Evolutionary conservation across 2,797 vertebrate species (phyloP).

Genomic region (Strix occidentalis): DNA sequence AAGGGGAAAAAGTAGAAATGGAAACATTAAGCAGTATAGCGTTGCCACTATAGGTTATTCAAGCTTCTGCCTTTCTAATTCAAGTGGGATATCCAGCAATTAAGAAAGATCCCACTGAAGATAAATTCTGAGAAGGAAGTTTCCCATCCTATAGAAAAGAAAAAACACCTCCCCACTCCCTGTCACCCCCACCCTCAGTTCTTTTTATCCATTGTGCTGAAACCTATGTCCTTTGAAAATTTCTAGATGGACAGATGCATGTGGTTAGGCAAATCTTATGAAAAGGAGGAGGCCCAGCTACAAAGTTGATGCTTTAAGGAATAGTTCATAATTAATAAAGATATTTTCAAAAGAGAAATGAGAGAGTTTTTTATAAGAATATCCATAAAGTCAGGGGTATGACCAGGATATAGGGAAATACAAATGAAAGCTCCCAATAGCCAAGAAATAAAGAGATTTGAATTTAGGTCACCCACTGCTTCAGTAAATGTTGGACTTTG

Average conservation of each 20-base stretch:
- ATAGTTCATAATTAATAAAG: not conserved
- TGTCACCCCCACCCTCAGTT: rapidly evolving
- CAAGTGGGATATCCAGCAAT: not conserved
- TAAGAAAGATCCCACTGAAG: not conserved
- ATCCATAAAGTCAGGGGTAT: not conserved
- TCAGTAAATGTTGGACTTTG: not conserved
- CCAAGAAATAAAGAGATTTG: not conserved
- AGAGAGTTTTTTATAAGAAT: not conserved
- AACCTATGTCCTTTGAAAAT: not conserved
- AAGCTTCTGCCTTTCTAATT: not conserved
- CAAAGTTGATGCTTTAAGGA: not conserved
- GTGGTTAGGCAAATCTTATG: not conserved
- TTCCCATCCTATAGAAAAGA: not conserved
- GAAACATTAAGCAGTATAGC: not conserved
- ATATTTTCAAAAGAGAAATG: not conserved
- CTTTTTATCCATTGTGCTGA: not conserved
- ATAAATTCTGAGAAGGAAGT: not conserved
- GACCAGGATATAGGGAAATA: not conserved
- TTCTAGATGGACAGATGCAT: not conserved
- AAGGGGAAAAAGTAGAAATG: not conserved
- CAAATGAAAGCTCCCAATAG: not conserved
- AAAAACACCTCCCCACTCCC: not conserved
- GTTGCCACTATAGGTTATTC: not conserved
- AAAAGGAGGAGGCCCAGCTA: not conserved
- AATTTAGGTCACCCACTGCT: not conserved